A percentile compares a stretch with the other conserved stretches of the same genome.
Evolutionary conservation across 2,888 invertebrate species (phyloP).

Genomic region (Arrhopalites spinosus): DNA sequence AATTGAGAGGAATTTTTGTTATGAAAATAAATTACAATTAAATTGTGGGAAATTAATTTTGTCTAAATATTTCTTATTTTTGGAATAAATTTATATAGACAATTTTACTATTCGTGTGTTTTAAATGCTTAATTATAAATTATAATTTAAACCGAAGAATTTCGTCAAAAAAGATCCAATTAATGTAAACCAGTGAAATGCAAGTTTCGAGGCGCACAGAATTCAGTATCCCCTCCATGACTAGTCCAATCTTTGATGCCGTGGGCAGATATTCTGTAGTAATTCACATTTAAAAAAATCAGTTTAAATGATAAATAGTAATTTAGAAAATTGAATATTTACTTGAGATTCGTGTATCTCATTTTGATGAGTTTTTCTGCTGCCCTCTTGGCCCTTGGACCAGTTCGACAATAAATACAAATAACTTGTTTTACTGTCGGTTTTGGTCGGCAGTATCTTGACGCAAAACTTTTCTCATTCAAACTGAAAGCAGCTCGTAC

Average conservation of each 20-base stretch:
- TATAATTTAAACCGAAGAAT: too few species aligned
- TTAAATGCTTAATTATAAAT: too few species aligned
- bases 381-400: slow-evolving; percentile 42
- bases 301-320: background rate
- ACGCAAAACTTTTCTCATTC: slow-evolving; percentile 41
- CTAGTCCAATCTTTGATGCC: slow-evolving; percentile 46
- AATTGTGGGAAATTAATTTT: too few species aligned
- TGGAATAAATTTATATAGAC: too few species aligned
- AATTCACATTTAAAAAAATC: too few species aligned
- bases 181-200: slow-evolving; percentile 13
- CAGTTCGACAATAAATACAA: slow-evolving; percentile 46
- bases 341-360: slow-evolving; percentile 47
- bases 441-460: slow-evolving; percentile 49
- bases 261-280: slow-evolving; percentile 42
- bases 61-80: too few species aligned
- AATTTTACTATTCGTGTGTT: too few species aligned
- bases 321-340: slow-evolving; percentile 23
- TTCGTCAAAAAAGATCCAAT: background rate
- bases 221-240: slow-evolving; percentile 41
- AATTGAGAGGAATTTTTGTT: too few species aligned
- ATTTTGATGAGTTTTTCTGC: slow-evolving; percentile 41
- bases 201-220: slow-evolving; percentile 12
- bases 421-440: slow-evolving; percentile 42
- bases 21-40: too few species aligned
- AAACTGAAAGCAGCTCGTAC: slow-evolving; percentile 53